Evolutionary conservation across 2,113 vertebrate genomes (phyloP), one percentile per base, ranked within the genome.

Genomic region (Pelecanoides urinatrix): DNA sequence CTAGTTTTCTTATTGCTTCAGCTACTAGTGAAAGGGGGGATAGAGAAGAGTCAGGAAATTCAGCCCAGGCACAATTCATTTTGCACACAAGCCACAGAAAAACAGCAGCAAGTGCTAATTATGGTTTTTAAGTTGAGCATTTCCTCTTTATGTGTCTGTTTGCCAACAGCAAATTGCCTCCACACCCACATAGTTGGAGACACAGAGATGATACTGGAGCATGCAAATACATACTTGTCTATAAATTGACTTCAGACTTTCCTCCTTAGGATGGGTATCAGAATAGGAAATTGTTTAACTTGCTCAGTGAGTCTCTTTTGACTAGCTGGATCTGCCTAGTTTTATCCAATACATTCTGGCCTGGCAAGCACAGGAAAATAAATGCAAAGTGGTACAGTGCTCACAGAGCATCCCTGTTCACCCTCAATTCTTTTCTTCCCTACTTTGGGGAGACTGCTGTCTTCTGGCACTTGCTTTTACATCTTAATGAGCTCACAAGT

Each of bases 151-250:
- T 81, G 26, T 67, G 29, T 94, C 62, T 96, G 79, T 97, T 96
- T 97, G 76, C 94, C 95, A 97, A 97, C 78, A 97, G 66, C 49
- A 75, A 87, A 88, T 97, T 97, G 72, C 52, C 74, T 96, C 71
- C 81, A 88, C 86, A 53, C 29, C 26, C 81, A 50, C 4, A 3
- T 70, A 65, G 65, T 27, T 93, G 67, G 91, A 95, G 92, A 82
- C 26, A 77, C 16, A 25, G 79, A 95, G 45, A 61, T 65, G n/a
- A 65, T 78, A 73, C 17, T 55, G 74, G 62, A 75, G 16, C 58
- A 49, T 78, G 50, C 11, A 85, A 75, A 90, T 55, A 58, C 49
- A 18, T 84, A 38, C 49, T 86, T 95, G n/a, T 21, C 56, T 86
- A 23, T 67, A 79, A 80, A 80, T 30, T 55, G 26, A 58, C 66